A percentile compares a stretch with the other conserved stretches of the same genome.
phyloP scores from a whole-genome alignment of 1,140 invertebrate species.

The Trinorchestia longiramus region DNA sequence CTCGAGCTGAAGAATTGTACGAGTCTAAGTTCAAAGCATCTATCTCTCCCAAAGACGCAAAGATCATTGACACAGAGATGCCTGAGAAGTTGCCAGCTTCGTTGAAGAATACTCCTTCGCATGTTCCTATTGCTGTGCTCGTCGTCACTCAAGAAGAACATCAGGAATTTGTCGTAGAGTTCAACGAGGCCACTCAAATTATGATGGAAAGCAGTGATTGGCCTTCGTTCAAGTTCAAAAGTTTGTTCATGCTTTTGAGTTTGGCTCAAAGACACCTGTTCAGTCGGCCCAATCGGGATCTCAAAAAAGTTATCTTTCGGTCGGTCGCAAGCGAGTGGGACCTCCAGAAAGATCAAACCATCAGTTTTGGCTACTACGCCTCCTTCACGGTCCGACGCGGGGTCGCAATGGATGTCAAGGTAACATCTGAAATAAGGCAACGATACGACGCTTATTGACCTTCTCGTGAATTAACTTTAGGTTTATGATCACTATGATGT shows the following conservation, averaged over 20 bases:
- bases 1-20: background rate
- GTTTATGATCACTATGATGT: background rate
- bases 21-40: background rate
- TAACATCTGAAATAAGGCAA: background rate
- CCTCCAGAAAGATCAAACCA: background rate
- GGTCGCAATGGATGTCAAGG: background rate
- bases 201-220: background rate
- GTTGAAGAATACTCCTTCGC: background rate
- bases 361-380: background rate
- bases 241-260: background rate
- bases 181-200: background rate
- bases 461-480: background rate
- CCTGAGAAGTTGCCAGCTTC: background rate
- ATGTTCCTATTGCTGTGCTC: background rate
- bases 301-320: background rate
- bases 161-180: background rate
- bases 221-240: slow-evolving; percentile 15
- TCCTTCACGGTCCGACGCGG: background rate
- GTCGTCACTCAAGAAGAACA: background rate
- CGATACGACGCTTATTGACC: background rate
- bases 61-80: background rate
- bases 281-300: background rate
- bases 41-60: background rate
- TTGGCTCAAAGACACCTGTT: background rate
- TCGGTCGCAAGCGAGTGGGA: background rate